Evolutionary conservation across 2,797 vertebrate genomes (phyloP), one percentile per base, ranked within the genome.

Genomic region (Sternarchorhynchus goeldii): DNA sequence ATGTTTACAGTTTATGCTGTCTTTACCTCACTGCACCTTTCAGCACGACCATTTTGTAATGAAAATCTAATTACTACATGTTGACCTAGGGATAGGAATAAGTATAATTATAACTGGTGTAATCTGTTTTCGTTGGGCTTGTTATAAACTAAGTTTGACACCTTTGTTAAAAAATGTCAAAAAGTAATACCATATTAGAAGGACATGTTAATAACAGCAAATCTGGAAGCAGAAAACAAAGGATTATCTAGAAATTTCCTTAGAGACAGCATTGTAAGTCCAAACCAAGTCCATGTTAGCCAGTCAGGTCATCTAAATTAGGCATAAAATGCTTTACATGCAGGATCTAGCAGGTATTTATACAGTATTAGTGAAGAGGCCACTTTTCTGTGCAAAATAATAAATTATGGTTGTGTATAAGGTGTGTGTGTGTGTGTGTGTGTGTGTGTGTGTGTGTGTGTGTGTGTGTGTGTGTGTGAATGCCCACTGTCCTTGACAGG

Each of bases 81-180:
- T 7, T 55, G 67, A 39, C 17, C 32, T 74, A 65, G 25, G 60
- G 64, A 25, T 34, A 65, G 69, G 59, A 74, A 60, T 76, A 50
- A 71, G 25, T 82, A 76, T 77, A 78, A 85, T 82, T 79, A 79
- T 63, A 82, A 83, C 79, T 36, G 10, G 77, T 31, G 4, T 79
- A 83, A 77, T 25, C 58, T 63, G 70, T 77, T 66, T 77, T 77
- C 58, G 5, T 12, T 14, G 73, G 72, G 0, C 0, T 8, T 14
- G 21, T 81, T 83, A 74, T 75, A 59, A 71, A 68, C 62, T 36
- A 78, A 68, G 63, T 55, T 53, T 64, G 31, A 25, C 62, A 57
- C 59, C 32, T 71, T 39, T 71, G 60, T 72, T 20, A 67, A 59
- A 59, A 73, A 56, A 16, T 78, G 78, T 77, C 70, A 77, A 36